Percentiles rank a stretch among this genome's conserved stretches.
These are phyloP conservation scores for Argyrosomus regius DNA, from an alignment of 2,797 vertebrate genomes.

Conservation along the genomic window DNA sequence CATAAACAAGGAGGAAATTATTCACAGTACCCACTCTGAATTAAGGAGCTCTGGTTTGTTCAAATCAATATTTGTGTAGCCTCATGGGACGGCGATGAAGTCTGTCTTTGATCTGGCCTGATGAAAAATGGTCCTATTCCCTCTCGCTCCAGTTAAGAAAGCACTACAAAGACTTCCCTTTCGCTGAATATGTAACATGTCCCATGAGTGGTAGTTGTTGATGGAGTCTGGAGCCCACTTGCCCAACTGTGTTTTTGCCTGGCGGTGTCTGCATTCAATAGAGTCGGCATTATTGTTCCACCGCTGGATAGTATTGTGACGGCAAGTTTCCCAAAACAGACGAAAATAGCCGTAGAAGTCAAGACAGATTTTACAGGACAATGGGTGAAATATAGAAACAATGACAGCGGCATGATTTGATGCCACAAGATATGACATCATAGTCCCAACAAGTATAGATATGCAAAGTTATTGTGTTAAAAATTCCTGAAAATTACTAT, in stretches of 20 bases:
- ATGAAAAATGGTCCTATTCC: conserved; percentile 52
- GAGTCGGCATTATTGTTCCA: conserved; percentile 62
- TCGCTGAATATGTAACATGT: conserved; percentile 38
- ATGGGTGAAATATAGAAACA: conserved; percentile 51
- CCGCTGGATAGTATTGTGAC: conserved; percentile 32
- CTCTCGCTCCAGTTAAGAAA: conserved; percentile 34
- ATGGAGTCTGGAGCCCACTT: conserved; percentile 68
- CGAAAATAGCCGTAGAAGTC: conserved; percentile 53
- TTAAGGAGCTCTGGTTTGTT: conserved; percentile 30
- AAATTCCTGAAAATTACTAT: neutral
- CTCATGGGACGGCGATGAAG: conserved; percentile 22
- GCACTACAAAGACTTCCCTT: conserved; percentile 44
- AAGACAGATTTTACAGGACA: conserved; percentile 44
- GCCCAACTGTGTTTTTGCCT: conserved; percentile 17
- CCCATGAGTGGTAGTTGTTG: conserved; percentile 61
- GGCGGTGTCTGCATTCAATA: conserved; percentile 46
- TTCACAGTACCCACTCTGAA: conserved; percentile 7
- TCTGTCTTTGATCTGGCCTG: conserved; percentile 52
- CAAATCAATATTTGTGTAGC: conserved; percentile 38
- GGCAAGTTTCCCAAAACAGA: conserved; percentile 59
- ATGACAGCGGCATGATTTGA: conserved; percentile 33
- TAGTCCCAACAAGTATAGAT: neutral
- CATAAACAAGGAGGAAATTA: conserved; percentile 46
- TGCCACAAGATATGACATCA: conserved; percentile 27
- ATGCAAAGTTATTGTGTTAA: neutral